Conservation (phyloP, 2,888 invertebrate genomes). For the Eulithis prunata region DNA sequence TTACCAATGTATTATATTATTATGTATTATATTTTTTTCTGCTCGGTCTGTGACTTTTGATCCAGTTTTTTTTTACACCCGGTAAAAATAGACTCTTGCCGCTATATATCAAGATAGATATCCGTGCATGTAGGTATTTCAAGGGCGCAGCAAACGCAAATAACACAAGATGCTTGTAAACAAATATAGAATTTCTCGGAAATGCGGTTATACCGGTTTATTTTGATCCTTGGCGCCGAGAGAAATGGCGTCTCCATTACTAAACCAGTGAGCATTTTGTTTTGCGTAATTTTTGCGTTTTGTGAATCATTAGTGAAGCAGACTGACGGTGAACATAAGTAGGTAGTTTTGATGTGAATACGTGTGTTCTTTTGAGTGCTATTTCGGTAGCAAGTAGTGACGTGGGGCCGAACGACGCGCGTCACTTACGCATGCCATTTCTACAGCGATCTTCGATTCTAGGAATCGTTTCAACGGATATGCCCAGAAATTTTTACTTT, state of each 20-base stretch:
- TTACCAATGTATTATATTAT: too few relatives aligned
- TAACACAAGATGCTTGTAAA: slow-evolving; percentile 53
- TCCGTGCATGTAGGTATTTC: slow-evolving; percentile 36
- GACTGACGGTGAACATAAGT: background rate
- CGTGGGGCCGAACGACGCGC: slow-evolving; percentile 12
- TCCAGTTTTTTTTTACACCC: background rate
- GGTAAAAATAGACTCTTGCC: background rate
- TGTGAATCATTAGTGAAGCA: slow-evolving; percentile 42
- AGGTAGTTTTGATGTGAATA: slow-evolving; percentile 34
- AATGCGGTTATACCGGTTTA: slow-evolving; percentile 54
- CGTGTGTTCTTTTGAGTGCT: slow-evolving; percentile 17
- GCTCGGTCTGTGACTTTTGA: too few relatives aligned
- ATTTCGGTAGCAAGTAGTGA: slow-evolving; percentile 27
- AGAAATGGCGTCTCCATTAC: slow-evolving; percentile 44
- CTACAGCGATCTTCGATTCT: slow-evolving; percentile 13
- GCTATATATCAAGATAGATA: slow-evolving; percentile 16
- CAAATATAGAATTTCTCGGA: slow-evolving; percentile 66
- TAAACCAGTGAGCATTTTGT: slow-evolving; percentile 33
- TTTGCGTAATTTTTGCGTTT: slow-evolving; percentile 42
- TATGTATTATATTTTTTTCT: too few relatives aligned
- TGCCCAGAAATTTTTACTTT: slow-evolving; percentile 11
- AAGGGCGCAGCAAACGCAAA: slow-evolving; percentile 52
- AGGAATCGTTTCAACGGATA: slow-evolving; percentile 14
- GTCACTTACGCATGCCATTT: slow-evolving; percentile 20
- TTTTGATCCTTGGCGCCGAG: slow-evolving; percentile 47